phyloP scores from a whole-genome alignment of 2,113 vertebrate genomes.

The Gracilinanus agilis region DNA sequence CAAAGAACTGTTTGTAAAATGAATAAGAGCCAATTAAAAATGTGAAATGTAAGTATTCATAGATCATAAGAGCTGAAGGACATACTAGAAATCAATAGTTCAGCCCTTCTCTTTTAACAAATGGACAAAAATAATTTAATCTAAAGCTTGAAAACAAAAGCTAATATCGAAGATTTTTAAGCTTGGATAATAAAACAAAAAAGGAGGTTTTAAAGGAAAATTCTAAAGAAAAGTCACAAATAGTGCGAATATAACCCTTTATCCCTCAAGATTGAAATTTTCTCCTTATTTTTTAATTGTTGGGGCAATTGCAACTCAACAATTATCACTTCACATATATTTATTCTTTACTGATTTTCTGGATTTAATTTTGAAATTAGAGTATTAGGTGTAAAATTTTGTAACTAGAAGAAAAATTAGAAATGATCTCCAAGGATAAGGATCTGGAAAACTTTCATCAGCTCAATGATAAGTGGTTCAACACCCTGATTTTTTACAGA shows the following conservation, averaged over 20 bases:
- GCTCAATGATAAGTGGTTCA: too few species aligned
- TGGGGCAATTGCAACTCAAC: background rate
- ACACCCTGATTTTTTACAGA: too few species aligned
- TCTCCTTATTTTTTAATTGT: background rate
- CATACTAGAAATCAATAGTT: background rate
- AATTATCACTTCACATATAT: constrained; percentile 28
- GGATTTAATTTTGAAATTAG: background rate
- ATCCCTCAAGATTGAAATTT: background rate
- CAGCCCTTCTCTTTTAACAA: background rate
- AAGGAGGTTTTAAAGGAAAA: background rate
- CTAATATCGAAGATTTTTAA: background rate
- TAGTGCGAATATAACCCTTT: background rate
- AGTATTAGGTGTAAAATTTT: background rate
- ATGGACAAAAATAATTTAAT: too few species aligned
- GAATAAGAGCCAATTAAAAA: background rate
- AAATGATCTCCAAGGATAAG: too few species aligned
- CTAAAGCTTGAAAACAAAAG: background rate
- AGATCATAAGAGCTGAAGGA: background rate
- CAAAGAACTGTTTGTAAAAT: background rate
- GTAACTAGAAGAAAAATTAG: background rate
- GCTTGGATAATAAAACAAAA: background rate
- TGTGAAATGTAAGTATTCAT: background rate
- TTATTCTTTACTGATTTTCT: background rate
- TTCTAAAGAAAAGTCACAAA: background rate
- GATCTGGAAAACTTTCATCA: too few species aligned